phyloP scores from a whole-genome alignment of 2,888 invertebrate species.

The Dasysyrphus tricinctus region DNA sequence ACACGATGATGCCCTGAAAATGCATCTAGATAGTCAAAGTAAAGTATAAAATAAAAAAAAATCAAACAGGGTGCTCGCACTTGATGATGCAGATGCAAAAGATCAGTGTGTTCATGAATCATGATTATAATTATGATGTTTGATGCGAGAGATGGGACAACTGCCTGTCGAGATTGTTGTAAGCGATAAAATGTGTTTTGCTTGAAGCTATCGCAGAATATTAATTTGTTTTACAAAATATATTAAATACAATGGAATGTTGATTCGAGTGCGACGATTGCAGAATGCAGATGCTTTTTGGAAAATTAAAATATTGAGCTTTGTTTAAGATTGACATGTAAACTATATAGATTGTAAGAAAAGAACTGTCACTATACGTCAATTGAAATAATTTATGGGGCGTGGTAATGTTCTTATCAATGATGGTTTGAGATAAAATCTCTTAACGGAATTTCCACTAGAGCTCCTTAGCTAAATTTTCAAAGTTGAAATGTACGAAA shows the following conservation, averaged over 20 bases:
- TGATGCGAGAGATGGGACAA: constrained; percentile 69
- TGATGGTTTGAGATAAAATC: too few species aligned
- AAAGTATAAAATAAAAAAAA: constrained; percentile 18
- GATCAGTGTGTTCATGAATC: constrained; percentile 59
- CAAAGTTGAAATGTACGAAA: too few species aligned
- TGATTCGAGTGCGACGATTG: background rate
- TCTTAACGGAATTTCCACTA: too few species aligned
- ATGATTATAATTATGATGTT: constrained; percentile 70
- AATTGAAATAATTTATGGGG: too few species aligned
- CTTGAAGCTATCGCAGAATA: constrained; percentile 48
- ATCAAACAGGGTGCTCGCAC: constrained; percentile 37
- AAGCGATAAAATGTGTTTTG: constrained; percentile 62
- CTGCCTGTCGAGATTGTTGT: constrained; percentile 68
- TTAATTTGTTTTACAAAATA: constrained; percentile 54
- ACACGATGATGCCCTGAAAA: constrained; percentile 23
- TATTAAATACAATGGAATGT: constrained; percentile 25
- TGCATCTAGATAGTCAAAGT: constrained; percentile 16
- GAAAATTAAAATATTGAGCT: background rate
- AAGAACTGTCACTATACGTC: too few species aligned
- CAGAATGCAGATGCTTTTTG: background rate
- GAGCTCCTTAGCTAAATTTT: too few species aligned
- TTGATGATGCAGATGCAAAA: constrained; percentile 63
- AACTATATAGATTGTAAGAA: too few species aligned
- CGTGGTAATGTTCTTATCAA: too few species aligned
- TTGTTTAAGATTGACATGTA: background rate